Percentiles rank a stretch among this genome's conserved stretches.
Conservation (phyloP, 2,888 invertebrate species). For the Tipula lateralis region DNA sequence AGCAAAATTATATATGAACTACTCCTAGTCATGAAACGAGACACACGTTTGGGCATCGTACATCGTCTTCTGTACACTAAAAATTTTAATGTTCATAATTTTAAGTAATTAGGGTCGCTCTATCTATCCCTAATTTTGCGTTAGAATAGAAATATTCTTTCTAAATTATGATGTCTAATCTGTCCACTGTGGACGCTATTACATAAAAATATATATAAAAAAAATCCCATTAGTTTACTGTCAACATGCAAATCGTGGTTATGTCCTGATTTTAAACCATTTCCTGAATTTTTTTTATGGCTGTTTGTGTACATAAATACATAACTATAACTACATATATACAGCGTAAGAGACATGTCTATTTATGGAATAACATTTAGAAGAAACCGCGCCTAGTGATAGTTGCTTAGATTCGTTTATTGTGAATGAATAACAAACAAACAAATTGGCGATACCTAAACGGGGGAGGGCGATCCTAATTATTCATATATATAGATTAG, state of each 20-base stretch:
- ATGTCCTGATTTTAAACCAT: not conserved
- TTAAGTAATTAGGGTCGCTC: not conserved
- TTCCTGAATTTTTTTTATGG: not conserved
- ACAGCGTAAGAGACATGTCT: not conserved
- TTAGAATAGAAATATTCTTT: not conserved
- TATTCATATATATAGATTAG: not conserved
- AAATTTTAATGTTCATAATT: not conserved
- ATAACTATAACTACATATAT: no score
- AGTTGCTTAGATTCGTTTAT: not conserved
- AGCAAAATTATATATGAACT: not conserved
- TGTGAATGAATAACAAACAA: not conserved
- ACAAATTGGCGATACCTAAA: not conserved
- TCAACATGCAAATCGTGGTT: not conserved
- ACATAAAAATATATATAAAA: not conserved
- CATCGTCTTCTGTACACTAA: not conserved
- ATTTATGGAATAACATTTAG: not conserved
- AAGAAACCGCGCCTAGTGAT: not conserved
- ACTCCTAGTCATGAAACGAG: not conserved
- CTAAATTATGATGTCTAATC: not conserved
- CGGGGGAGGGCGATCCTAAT: not conserved
- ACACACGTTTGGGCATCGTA: not conserved
- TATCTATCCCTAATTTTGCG: conserved; percentile 11
- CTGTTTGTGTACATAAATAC: no score
- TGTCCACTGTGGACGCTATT: not conserved
- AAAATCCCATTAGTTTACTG: not conserved